phyloP scores from a whole-genome alignment of 2,888 invertebrate species.

The Yponomeuta sedellus region DNA sequence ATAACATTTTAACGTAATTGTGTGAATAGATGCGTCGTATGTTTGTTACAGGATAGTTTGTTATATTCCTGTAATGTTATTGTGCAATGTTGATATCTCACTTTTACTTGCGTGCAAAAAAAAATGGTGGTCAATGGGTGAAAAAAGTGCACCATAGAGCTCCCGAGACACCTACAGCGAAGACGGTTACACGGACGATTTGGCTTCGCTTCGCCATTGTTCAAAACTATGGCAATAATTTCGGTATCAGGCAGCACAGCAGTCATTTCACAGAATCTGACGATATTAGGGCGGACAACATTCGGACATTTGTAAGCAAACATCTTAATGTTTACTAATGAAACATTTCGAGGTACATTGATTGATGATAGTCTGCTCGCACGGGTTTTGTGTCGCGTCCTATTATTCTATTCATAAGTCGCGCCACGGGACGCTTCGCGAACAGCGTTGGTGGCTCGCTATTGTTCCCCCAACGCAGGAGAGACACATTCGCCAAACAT shows the following conservation, averaged over 20 bases:
- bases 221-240: slow-evolving; percentile 51
- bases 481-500: slow-evolving; percentile 61
- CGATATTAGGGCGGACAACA: slow-evolving; percentile 59
- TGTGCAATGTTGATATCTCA: slow-evolving; percentile 39
- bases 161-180: neutral
- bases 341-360: slow-evolving; percentile 72
- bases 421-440: slow-evolving; percentile 58
- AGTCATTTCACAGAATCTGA: slow-evolving; percentile 65
- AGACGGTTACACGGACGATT: neutral
- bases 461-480: slow-evolving; percentile 44
- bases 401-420: slow-evolving; percentile 69
- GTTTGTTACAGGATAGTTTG: neutral
- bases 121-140: neutral
- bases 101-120: slow-evolving; percentile 32
- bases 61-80: neutral
- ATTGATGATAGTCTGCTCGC: slow-evolving; percentile 64
- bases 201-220: slow-evolving; percentile 30
- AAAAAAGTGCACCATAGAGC: no score
- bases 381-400: slow-evolving; percentile 61
- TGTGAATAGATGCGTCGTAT: neutral
- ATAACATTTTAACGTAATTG: neutral
- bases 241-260: slow-evolving; percentile 41
- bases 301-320: slow-evolving; percentile 70
- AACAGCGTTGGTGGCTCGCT: slow-evolving; percentile 67
- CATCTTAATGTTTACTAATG: slow-evolving; percentile 77